phyloP scores from a whole-genome alignment of 2,113 vertebrate genomes.

The Saguinus midas region DNA sequence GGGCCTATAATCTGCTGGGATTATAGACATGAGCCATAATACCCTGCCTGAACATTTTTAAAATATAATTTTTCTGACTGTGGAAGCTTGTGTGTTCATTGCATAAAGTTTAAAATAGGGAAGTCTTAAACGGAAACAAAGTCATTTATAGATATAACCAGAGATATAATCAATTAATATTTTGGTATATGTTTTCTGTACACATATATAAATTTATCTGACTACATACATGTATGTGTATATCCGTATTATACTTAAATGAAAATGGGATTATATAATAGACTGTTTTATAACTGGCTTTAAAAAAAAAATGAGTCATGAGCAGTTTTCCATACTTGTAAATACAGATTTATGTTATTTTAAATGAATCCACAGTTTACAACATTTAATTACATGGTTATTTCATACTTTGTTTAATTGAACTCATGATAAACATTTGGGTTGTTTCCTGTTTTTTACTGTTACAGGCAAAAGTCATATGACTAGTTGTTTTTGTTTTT shows the following conservation, averaged over 20 bases:
- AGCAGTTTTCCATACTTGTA: neutral
- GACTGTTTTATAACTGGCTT: neutral
- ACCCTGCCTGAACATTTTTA: no score
- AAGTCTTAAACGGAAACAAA: neutral
- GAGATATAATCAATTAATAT: slow-evolving; percentile 10
- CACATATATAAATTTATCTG: neutral
- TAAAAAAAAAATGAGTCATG: neutral
- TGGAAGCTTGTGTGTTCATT: neutral
- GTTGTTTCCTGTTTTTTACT: neutral
- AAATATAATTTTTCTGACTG: neutral
- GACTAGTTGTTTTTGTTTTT: neutral
- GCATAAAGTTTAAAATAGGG: neutral
- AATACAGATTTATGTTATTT: neutral
- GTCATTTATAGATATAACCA: neutral
- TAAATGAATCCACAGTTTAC: neutral
- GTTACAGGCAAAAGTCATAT: neutral
- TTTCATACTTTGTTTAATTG: slow-evolving; percentile 18
- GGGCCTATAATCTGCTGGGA: no score
- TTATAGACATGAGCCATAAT: no score
- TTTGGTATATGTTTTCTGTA: slow-evolving; percentile 1
- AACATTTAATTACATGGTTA: neutral
- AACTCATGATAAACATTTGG: slow-evolving; percentile 8
- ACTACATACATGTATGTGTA: neutral
- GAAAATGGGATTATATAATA: slow-evolving; percentile 20
- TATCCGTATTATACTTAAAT: neutral